Percentiles rank a stretch among this genome's conserved stretches.
These are phyloP conservation scores for Cancer borealis DNA, from an alignment of 2,888 invertebrate genomes.

Conservation along the genomic window DNA sequence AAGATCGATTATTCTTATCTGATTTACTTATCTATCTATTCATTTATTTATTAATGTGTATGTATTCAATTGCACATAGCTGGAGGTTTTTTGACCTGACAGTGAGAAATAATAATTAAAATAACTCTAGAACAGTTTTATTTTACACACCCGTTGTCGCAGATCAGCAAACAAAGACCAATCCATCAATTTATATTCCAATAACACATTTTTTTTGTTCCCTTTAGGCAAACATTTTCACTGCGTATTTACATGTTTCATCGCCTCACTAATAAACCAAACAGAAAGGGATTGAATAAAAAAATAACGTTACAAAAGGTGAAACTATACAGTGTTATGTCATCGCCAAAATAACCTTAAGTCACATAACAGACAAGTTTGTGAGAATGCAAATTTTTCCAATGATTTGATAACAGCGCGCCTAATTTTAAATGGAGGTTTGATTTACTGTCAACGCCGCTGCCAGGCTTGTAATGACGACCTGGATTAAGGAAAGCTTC, in stretches of 20 bases:
- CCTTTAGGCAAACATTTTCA: neutral
- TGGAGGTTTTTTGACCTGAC: neutral
- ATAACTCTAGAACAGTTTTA: neutral
- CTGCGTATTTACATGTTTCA: neutral
- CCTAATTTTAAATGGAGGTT: neutral
- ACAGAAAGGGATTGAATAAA: neutral
- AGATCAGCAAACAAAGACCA: neutral
- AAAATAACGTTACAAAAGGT: neutral
- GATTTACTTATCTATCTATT: neutral
- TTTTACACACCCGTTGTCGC: neutral
- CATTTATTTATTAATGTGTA: neutral
- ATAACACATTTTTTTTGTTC: neutral
- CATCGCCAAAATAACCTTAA: neutral
- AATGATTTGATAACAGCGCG: neutral
- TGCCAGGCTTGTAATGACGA: constrained; percentile 12
- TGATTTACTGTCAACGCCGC: neutral
- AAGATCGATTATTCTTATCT: neutral
- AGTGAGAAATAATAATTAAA: neutral
- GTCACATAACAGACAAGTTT: neutral
- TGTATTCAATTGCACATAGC: neutral
- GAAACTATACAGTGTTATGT: neutral
- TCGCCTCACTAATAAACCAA: neutral
- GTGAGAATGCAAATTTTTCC: neutral
- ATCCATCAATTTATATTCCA: neutral
- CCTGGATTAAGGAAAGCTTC: constrained; percentile 6